Percentiles rank a stretch among this genome's conserved stretches.
These are phyloP conservation scores for Sepioteuthis lessoniana DNA, from an alignment of 2,888 invertebrate species.

Conservation along the genomic window DNA sequence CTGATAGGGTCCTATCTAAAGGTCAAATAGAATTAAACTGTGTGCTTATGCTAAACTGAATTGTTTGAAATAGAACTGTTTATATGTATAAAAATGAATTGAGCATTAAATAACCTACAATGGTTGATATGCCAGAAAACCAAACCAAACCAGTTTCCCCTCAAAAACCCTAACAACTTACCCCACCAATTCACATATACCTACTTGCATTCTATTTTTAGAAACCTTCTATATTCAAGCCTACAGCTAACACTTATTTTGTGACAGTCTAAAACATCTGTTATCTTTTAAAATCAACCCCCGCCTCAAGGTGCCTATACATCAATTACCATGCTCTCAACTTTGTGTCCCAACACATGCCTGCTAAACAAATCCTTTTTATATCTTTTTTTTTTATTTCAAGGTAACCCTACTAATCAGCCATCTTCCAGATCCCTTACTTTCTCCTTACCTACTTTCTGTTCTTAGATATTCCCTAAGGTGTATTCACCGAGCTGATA, in stretches of 20 bases:
- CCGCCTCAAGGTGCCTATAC: background rate
- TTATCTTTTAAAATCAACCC: background rate
- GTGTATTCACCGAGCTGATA: background rate
- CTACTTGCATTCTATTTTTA: too few relatives aligned
- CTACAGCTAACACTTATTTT: too few relatives aligned
- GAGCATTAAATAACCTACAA: too few relatives aligned
- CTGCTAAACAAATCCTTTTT: background rate
- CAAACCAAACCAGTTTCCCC: too few relatives aligned
- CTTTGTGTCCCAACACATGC: background rate
- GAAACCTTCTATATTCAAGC: background rate
- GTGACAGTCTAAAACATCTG: background rate
- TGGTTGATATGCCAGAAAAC: too few relatives aligned
- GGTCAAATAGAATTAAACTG: too few relatives aligned
- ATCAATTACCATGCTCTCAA: background rate
- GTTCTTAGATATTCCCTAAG: background rate
- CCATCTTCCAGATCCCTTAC: background rate
- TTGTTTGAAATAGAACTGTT: too few relatives aligned
- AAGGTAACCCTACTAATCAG: background rate
- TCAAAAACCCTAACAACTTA: too few relatives aligned
- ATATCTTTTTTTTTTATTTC: background rate
- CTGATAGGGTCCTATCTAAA: too few relatives aligned
- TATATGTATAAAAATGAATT: too few relatives aligned
- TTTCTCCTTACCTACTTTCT: background rate
- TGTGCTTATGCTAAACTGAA: too few relatives aligned
- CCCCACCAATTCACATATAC: too few relatives aligned